Percentiles rank a stretch among this genome's conserved stretches.
Evolutionary conservation across 1,140 invertebrate genomes (phyloP).

Genomic region (Bombus polaris): DNA sequence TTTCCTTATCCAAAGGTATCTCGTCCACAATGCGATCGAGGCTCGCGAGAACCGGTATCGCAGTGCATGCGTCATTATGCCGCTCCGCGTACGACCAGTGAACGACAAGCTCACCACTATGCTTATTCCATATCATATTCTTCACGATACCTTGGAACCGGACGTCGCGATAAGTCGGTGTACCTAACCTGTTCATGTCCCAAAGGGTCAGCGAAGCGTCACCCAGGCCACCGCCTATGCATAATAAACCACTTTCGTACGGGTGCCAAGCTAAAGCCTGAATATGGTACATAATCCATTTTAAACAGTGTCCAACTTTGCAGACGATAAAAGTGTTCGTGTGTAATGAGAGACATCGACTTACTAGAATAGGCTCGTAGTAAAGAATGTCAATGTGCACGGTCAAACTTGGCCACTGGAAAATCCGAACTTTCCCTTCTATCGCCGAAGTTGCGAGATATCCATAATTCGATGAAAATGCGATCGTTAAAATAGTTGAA

Average conservation of each 20-base stretch:
- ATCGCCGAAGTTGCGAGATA: constrained; percentile 53
- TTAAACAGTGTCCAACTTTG: no score
- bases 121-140: constrained; percentile 72
- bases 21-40: constrained; percentile 71
- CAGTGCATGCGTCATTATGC: constrained; percentile 3
- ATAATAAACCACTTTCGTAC: constrained; percentile 59
- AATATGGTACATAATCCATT: no score
- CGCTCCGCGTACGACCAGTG: constrained; percentile 66
- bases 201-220: constrained; percentile 71
- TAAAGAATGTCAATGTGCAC: constrained; percentile 58
- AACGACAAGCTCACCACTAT: constrained; percentile 74
- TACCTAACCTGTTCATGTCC: constrained; percentile 62
- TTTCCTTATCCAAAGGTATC: constrained; percentile 48
- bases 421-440: constrained; percentile 60
- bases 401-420: constrained; percentile 50
- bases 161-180: constrained; percentile 53
- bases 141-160: constrained; percentile 62
- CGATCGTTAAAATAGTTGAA: constrained; percentile 41
- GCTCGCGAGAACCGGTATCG: constrained; percentile 65
- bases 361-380: constrained; percentile 52
- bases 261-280: constrained; percentile 76
- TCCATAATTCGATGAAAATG: constrained; percentile 65
- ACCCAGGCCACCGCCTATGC: constrained; percentile 66
- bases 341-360: neutral
- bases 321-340: neutral